Evolutionary conservation across 2,888 invertebrate genomes (phyloP), one percentile per base, ranked within the genome.

Genomic region (Folsomia candida): DNA sequence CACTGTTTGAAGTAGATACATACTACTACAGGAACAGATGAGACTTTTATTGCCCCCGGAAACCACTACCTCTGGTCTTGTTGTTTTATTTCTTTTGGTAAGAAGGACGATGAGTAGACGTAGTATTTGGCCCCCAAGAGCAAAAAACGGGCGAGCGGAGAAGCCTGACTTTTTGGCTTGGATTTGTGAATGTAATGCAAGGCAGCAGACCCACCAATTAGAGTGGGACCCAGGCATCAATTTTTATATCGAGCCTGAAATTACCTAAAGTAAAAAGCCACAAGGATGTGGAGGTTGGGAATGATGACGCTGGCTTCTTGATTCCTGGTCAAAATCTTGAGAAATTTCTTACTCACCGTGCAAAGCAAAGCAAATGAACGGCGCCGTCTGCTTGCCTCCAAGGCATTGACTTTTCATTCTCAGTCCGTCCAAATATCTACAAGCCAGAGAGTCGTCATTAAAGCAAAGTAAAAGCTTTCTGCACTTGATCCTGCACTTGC

Each of bases 191-290:
- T 37, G 37, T 37, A 37, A 37, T 9, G 37, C 37, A 9, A 37
- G n/a, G 37, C 37, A 67, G 69, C 78, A 75, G 76, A 79, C 79
- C 78, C 70, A 77, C 74, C 79, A 79, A 79, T 79, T 79, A 79
- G 78, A 76, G 76, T n/a, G n/a, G n/a, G 68, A 59, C 75, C 79
- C 74, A 75, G 74, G 14, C 37, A 37, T 37, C 79, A 79, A 79
- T 79, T 79, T 79, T 78, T 79, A 79, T 79, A 78, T 79, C 78
- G 79, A 79, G 78, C 79, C 79, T 79, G 77, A 79, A 79, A 79
- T 79, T 79, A 79, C 75, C 71, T 37, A 37, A 37, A 37, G n/a
- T n/a, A 37, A 37, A 37, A 37, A 37, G 6, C 37, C 37, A 37
- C 37, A 4, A 37, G 37, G 4, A 4, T n/a, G n/a, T n/a, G n/a